Conservation (phyloP, 2,113 vertebrate species). For the Uria aalge region DNA sequence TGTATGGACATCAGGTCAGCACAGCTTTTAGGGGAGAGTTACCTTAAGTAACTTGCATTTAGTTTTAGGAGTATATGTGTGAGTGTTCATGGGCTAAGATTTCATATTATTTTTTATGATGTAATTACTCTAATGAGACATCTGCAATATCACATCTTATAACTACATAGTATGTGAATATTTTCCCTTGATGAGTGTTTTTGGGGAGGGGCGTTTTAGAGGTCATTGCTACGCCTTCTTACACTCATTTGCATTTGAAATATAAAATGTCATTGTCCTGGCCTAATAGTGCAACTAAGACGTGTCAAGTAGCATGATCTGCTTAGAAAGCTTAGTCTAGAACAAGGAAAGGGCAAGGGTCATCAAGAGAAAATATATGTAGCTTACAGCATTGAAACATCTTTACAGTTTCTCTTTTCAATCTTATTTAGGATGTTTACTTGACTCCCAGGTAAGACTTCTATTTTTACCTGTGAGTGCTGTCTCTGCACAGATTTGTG, state of each 20-base stretch:
- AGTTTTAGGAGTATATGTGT: background rate
- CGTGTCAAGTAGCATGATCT: background rate
- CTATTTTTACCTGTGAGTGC: background rate
- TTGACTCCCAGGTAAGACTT: background rate
- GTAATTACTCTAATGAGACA: background rate
- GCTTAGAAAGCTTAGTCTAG: background rate
- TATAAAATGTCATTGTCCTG: background rate
- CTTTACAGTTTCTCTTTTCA: background rate
- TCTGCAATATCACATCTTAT: background rate
- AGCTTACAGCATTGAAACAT: background rate
- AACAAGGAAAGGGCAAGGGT: background rate
- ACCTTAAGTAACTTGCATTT: background rate
- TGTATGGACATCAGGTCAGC: background rate
- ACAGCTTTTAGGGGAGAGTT: background rate
- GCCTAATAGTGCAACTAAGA: background rate
- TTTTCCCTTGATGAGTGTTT: background rate
- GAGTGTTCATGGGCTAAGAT: background rate
- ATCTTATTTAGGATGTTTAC: background rate
- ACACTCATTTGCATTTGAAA: background rate
- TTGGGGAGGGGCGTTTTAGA: background rate
- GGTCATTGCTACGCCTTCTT: background rate
- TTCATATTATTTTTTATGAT: background rate
- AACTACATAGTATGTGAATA: background rate
- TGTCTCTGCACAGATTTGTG: background rate
- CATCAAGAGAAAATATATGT: background rate